Evolutionary conservation across 2,888 invertebrate species (phyloP), one percentile per base, ranked within the genome.

Genomic region (Andrena minutula): DNA sequence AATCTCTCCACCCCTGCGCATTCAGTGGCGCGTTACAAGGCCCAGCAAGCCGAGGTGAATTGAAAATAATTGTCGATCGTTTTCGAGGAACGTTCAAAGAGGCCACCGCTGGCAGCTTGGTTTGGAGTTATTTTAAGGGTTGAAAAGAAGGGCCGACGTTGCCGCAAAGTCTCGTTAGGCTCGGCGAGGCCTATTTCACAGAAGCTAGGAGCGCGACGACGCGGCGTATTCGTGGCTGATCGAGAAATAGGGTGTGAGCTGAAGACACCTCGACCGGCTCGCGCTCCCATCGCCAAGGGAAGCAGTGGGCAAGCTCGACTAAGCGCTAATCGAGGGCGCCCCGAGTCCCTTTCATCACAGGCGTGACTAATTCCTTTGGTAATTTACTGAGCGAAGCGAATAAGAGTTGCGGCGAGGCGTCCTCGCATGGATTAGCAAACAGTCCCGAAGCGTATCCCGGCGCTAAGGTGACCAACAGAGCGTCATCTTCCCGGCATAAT

Each of bases 341-440:
- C 65, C 61, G 63, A 64, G 83, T 75, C 84, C 87, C 93, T 92
- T 93, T 92, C 90, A 93, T 92, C 92, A 91, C 47, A 32, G 84
- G 89, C 91, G 92, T 91, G 87, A 91, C 88, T 94, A 93, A 94
- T 93, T 90, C 90, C 90, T 90, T 88, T 92, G 90, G 90, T 90
- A 91, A 93, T 93, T 92, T 92, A 90, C 90, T 88, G 90, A 92
- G 88, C 85, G 91, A 84, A 92, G 91, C 92, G 91, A 89, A 88
- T 82, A 86, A 87, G 86, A 89, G 89, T 89, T 88, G 79, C 90
- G 90, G 89, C 88, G 90, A 89, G 89, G 87, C 89, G 90, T 88
- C 88, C 85, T 85, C 87, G 89, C 89, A 89, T 89, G 89, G 88
- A 91, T 90, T 89, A 89, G 71, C 90, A 90, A 89, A 89, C 85